Evolutionary conservation across 2,888 invertebrate species (phyloP).

Genomic region (Philonicus albiceps): DNA sequence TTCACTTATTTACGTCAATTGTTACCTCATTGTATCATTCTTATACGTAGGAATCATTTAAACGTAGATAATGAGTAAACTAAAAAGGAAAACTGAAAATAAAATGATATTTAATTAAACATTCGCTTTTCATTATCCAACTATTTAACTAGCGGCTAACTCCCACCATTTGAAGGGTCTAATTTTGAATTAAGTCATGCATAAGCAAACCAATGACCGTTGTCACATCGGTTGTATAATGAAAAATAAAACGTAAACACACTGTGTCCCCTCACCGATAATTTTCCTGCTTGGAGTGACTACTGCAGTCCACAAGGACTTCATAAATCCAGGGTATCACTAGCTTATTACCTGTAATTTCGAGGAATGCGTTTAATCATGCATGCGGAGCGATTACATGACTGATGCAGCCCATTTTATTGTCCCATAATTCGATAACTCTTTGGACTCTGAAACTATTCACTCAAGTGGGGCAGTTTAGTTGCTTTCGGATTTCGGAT

Average conservation of each 20-base stretch:
- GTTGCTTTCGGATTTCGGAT: not conserved
- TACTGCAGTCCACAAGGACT: not conserved
- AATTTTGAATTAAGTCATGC: not conserved
- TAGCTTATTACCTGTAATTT: slow-evolving; percentile 6
- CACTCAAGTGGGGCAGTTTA: not conserved
- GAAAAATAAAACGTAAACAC: not conserved
- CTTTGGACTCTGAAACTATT: no score
- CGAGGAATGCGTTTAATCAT: not conserved
- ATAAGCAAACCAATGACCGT: not conserved
- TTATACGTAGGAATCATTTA: not conserved
- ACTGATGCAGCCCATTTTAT: not conserved
- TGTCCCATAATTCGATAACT: not conserved
- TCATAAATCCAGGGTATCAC: not conserved
- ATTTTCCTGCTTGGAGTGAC: not conserved
- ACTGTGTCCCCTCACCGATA: not conserved
- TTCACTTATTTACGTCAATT: slow-evolving; percentile 34
- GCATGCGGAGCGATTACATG: not conserved
- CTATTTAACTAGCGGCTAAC: not conserved
- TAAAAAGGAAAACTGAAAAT: not conserved
- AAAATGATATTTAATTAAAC: slow-evolving; percentile 20
- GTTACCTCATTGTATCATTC: slow-evolving; percentile 37
- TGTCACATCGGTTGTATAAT: not conserved
- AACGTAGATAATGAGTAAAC: slow-evolving; percentile 5
- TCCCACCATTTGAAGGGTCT: no score
- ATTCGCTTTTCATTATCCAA: not conserved